Base-by-base conservation (phyloP, 2,113 vertebrate genomes). In the Vulpes vulpes region DNA sequence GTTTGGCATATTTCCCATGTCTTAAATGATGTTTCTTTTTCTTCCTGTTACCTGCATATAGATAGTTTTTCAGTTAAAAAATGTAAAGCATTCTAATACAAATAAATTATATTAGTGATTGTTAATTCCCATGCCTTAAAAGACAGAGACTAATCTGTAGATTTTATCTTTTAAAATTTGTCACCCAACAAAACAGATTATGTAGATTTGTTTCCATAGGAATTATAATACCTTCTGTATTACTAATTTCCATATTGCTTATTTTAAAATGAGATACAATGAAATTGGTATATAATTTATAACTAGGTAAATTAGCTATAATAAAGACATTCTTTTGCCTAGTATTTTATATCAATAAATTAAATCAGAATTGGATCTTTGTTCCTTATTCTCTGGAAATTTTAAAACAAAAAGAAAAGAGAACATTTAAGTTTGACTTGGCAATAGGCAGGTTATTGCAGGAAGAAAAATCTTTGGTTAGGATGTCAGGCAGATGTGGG, bases 71-170 rank as follows among this genome's bases (percentile, higher is more conserved):
- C 27, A 38, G 17, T 60, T n/a, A 67, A 35, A 91, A 43, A 43
- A 3, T n/a, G 59, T 8, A 43, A 96, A 78, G 4, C 32, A 74
- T 90, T 82, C 43, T 69, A 74, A 92, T 84, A 59, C 16, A 86
- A 95, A 96, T 49, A 38, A 71, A 81, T 79, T 79, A 79, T 49
- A 88, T 53, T 62, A 76, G 16, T 69, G 12, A 25, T 57, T 96
- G 5, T 60, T 62, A 92, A 60, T 3, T 78, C 17, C 2, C 15
- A 71, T 57, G 73, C 23, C 81, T 69, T 88, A 78, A 89, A 81
- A 95, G 32, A 76, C 53, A 43, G 22, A 95, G 17, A 71, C 53
- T 85, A 71, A 82, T 53, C 19, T 95, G 22, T 84, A 81, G 20
- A 90, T 86, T 65, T 93, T 85, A 60, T 64, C 15, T 67, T 89